These are phyloP conservation scores for Callipepla squamata DNA, from an alignment of 2,113 vertebrate genomes.

Conservation along the genomic window DNA sequence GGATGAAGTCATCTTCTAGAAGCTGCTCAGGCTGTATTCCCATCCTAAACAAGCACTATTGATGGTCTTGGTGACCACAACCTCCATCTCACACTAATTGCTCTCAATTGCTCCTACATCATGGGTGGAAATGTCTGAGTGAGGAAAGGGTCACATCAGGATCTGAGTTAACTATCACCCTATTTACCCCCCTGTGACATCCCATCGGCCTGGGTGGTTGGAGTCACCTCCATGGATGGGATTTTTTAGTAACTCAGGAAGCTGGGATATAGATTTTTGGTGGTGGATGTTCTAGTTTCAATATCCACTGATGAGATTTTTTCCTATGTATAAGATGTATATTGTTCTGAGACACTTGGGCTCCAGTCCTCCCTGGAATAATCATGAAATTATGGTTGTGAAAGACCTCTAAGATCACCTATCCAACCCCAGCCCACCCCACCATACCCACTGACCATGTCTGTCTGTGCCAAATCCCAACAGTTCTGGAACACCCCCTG, in stretches of 20 bases:
- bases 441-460: too few relatives aligned
- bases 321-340: neutral
- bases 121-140: neutral
- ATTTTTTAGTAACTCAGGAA: neutral
- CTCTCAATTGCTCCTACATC: neutral
- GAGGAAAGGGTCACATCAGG: neutral
- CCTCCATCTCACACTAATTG: neutral
- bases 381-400: too few relatives aligned
- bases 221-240: neutral
- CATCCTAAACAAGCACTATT: neutral
- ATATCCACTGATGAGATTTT: neutral
- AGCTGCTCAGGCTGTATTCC: neutral
- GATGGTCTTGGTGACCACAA: neutral
- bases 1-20: neutral
- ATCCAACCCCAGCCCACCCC: too few relatives aligned
- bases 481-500: too few relatives aligned
- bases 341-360: fast-evolving
- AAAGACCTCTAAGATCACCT: too few relatives aligned
- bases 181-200: fast-evolving
- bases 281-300: neutral
- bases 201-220: fast-evolving
- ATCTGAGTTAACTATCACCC: neutral
- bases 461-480: too few relatives aligned
- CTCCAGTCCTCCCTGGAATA: neutral
- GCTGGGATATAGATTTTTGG: fast-evolving